Evolutionary conservation across 2,888 invertebrate genomes (phyloP).

Genomic region (Synanthedon vespiformis): DNA sequence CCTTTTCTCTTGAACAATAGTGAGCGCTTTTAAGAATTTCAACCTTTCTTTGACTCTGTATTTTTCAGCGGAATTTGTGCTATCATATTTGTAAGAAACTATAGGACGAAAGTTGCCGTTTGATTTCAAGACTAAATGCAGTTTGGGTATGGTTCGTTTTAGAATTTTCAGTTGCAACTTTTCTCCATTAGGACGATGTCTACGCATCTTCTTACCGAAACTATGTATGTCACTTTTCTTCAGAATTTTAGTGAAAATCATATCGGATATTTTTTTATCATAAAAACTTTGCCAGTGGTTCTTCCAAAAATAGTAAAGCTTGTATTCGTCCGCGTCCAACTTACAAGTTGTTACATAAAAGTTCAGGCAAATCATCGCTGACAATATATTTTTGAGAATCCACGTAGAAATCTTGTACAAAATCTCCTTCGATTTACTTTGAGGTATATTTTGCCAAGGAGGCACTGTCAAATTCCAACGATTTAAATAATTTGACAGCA

Average conservation of each 20-base stretch:
- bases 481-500: slow-evolving; percentile 20
- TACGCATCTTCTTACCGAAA: slow-evolving; percentile 30
- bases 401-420: slow-evolving; percentile 29
- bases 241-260: slow-evolving; percentile 36
- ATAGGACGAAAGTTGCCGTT: slow-evolving; percentile 50
- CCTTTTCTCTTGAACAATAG: slow-evolving; percentile 23
- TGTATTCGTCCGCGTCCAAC: slow-evolving; percentile 50
- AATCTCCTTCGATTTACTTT: slow-evolving; percentile 12
- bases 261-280: slow-evolving; percentile 40
- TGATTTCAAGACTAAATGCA: slow-evolving; percentile 45
- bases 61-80: slow-evolving; percentile 24
- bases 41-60: slow-evolving; percentile 46
- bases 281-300: slow-evolving; percentile 57
- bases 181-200: slow-evolving; percentile 19
- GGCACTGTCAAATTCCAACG: slow-evolving; percentile 37
- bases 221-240: slow-evolving; percentile 31
- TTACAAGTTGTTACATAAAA: slow-evolving; percentile 59
- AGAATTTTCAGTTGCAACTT: slow-evolving; percentile 24
- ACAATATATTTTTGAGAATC: slow-evolving; percentile 40
- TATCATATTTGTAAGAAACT: slow-evolving; percentile 43
- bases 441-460: slow-evolving; percentile 29
- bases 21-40: slow-evolving; percentile 32
- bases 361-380: slow-evolving; percentile 47
- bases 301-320: slow-evolving; percentile 54
- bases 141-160: slow-evolving; percentile 43